These are phyloP conservation scores for Nesidiocoris tenuis DNA, from an alignment of 2,888 invertebrate species.

Conservation along the genomic window DNA sequence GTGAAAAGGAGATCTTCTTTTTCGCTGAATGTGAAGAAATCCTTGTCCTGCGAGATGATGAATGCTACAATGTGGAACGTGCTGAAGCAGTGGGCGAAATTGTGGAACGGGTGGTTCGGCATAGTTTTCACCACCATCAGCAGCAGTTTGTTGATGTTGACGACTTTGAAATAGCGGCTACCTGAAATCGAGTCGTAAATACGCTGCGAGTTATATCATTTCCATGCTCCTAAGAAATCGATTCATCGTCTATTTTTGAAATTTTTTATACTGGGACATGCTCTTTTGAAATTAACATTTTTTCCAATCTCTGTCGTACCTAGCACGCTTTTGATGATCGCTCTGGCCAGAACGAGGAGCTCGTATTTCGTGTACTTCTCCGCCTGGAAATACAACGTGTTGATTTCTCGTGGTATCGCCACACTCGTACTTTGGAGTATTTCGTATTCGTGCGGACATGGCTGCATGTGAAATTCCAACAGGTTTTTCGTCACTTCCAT, in stretches of 20 bases:
- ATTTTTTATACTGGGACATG: too few species aligned
- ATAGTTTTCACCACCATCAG: slow-evolving; percentile 37
- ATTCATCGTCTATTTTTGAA: too few species aligned
- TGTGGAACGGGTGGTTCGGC: slow-evolving; percentile 36
- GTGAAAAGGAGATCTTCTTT: slow-evolving; percentile 41
- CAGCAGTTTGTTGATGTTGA: slow-evolving; percentile 36
- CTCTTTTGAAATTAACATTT: too few species aligned
- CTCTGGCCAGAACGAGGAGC: slow-evolving; percentile 28
- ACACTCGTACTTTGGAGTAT: slow-evolving; percentile 15
- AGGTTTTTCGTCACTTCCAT: slow-evolving; percentile 39
- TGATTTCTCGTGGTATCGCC: slow-evolving; percentile 34
- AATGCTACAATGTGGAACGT: slow-evolving; percentile 36
- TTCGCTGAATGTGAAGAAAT: slow-evolving; percentile 34
- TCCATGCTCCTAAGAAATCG: too few species aligned
- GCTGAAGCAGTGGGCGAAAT: slow-evolving; percentile 39
- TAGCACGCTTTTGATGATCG: slow-evolving; percentile 32
- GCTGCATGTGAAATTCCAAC: slow-evolving; percentile 40
- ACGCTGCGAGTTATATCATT: too few species aligned
- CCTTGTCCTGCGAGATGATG: slow-evolving; percentile 29
- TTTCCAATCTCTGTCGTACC: too few species aligned
- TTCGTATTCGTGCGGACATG: slow-evolving; percentile 31
- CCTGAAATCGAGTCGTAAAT: too few species aligned
- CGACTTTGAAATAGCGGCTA: slow-evolving; percentile 5
- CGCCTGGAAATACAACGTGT: slow-evolving; percentile 34
- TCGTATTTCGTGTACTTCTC: slow-evolving; percentile 4